Base-by-base conservation (phyloP, 2,888 invertebrate genomes). In the Dicranocentrus wangi region DNA sequence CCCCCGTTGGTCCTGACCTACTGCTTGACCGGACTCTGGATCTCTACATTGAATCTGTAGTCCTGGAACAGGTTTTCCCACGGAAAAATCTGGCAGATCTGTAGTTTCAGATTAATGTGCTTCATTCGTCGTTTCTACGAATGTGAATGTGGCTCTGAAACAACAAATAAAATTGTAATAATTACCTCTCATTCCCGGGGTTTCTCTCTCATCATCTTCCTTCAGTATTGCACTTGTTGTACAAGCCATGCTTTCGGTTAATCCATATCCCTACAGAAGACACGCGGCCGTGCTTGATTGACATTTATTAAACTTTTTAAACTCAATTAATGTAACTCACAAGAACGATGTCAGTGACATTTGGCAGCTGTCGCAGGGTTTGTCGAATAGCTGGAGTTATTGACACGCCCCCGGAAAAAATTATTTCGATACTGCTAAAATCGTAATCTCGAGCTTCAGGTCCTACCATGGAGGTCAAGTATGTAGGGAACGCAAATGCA, bases 51-150 rank as follows among this genome's bases (percentile, higher is more conserved):
- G 75, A n/a, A 82, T 25, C 1, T 51, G 17, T 3, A 55, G 60
- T 28, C 63, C 75, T 32, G 84, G 81, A 60, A 43, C 81, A 10
- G 68, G 70, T 19, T 69, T 78, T 0, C 82, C 82, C 27, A 82
- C 71, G 2, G 78, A 51, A 21, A 66, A 70, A 19, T 73, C 75
- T 3, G 82, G 76, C 7, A 66, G 0, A 43, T 79, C 82, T 76
- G 23, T 13, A 15, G 7, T 3, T 27, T 28, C 25, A 53, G n/a
- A 39, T 19, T 3, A 39, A 32, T 10, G 19, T 63, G 13, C 15
- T 25, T 1, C 19, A 1, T 19, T 10, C 10, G 53, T 51, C 15
- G 51, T 13, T n/a, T 25, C 5, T 51, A 17, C 5, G 2, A 25
- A 27, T 28, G 1, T 23, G 7, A 15, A 10, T 17, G n/a, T 13